Percentiles rank a stretch among this genome's conserved stretches.
Evolutionary conservation across 2,113 vertebrate genomes (phyloP).

Genomic region (Indicator indicator): DNA sequence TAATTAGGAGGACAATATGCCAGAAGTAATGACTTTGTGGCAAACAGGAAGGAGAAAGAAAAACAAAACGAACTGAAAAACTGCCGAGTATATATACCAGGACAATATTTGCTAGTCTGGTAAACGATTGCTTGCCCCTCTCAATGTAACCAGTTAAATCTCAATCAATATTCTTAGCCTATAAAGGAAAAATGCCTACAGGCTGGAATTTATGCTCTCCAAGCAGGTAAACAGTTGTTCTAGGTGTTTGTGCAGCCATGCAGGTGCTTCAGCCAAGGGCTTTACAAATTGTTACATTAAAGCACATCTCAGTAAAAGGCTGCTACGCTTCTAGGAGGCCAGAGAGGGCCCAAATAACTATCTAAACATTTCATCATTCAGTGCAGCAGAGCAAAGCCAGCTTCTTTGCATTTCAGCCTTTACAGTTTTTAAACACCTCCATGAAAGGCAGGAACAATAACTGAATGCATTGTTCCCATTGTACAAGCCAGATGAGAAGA

Average conservation of each 20-base stretch:
- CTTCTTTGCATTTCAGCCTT: not conserved
- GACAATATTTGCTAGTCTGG: not conserved
- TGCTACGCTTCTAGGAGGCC: not conserved
- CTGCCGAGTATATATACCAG: not conserved
- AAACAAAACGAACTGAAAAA: not conserved
- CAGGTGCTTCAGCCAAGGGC: not conserved
- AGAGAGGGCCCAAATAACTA: fast-evolving
- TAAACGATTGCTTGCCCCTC: fast-evolving
- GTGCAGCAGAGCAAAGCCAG: not conserved
- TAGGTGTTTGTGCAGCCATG: not conserved
- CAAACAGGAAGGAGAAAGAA: not conserved
- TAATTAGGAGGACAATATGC: not conserved
- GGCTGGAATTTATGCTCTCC: not conserved
- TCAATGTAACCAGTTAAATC: not conserved
- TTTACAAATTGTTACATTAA: not conserved
- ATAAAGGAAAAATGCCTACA: not conserved
- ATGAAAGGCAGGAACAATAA: not conserved
- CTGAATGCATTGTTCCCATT: not conserved
- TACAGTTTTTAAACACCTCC: not conserved
- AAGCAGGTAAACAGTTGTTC: not conserved
- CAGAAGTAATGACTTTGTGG: not conserved
- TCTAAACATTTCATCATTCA: not conserved
- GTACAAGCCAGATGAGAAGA: not conserved
- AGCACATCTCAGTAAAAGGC: fast-evolving
- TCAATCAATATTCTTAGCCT: not conserved